Base-by-base conservation (phyloP, 1,140 invertebrate genomes). In the Cotesia glomerata region DNA sequence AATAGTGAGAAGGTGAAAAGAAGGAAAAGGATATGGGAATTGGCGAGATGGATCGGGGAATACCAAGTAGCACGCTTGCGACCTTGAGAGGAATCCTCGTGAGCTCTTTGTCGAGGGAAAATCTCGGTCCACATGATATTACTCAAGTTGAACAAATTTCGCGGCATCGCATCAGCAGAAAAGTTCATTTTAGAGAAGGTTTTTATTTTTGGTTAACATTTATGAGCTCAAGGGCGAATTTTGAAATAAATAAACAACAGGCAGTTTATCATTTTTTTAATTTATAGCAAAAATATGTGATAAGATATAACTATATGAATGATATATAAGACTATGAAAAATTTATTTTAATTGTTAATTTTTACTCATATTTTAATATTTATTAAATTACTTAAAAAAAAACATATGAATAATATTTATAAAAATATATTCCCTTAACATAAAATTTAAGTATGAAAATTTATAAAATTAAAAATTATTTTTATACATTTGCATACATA, bases 51-150 rank as follows among this genome's bases (percentile, higher is more conserved):
- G 85, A 88, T 72, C 81, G 86, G 61, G 86, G 86, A 62, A 89
- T 89, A 77, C 85, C 87, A 11, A 88, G 85, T 77, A 86, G 85
- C 78, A 88, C 88, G 66, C 84, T 91, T 39, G 88, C 88, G 71
- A 87, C 88, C 70, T 85, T 91, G 66, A 81, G 90, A 51, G 90
- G 89, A 14, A 90, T 91, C 73, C 84, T 91, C n/a, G 87, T 91
- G 75, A 88, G 87, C 61, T 90, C 90, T 8, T 79, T 91, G 76
- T 89, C 89, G 18, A 85, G 86, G 58, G 90, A 91, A 81, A 91
- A 91, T 79, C 84, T 91, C 45, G 87, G 88, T 4, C 85, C 83
- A 45, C 80, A 87, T 76, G 87, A 88, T 77, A 80, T 87, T 0
- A 80, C 83, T 14, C 51, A 81, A 56, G 77, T 83, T 63, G 80